phyloP scores from a whole-genome alignment of 1,140 invertebrate genomes.

The Anastatus disparis region DNA sequence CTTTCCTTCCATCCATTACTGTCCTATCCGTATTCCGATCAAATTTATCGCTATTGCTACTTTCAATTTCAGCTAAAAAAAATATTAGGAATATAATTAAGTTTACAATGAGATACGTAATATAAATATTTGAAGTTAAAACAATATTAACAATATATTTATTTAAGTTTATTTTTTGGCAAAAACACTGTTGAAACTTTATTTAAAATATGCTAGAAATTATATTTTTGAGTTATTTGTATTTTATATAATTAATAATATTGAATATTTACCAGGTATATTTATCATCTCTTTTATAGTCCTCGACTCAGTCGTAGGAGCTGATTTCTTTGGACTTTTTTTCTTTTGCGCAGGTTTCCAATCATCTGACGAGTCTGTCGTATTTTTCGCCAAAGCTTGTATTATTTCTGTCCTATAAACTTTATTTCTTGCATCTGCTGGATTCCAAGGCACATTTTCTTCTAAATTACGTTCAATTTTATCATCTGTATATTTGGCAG shows the following conservation, averaged over 20 bases:
- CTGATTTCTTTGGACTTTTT: slow-evolving; percentile 42
- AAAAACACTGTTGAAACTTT: no score
- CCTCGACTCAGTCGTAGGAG: slow-evolving; percentile 42
- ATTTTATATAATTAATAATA: background rate
- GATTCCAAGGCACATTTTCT: slow-evolving; percentile 63
- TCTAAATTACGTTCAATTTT: slow-evolving; percentile 60
- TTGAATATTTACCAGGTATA: slow-evolving; percentile 18
- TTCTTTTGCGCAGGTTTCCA: slow-evolving; percentile 55
- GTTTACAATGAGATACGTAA: no score
- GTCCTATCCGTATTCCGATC: slow-evolving; percentile 59
- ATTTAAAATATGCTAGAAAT: no score
- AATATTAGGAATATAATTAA: background rate
- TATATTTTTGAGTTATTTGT: no score
- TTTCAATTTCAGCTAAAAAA: slow-evolving; percentile 44
- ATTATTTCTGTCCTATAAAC: slow-evolving; percentile 60
- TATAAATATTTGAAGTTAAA: background rate
- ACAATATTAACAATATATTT: background rate
- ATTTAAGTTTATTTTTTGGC: background rate
- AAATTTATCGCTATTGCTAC: slow-evolving; percentile 61
- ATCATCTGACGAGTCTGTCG: slow-evolving; percentile 59
- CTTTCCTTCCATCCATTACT: slow-evolving; percentile 61
- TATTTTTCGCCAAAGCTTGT: slow-evolving; percentile 57
- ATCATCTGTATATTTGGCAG: slow-evolving; percentile 61
- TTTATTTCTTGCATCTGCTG: slow-evolving; percentile 60
- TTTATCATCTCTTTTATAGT: slow-evolving; percentile 47